These are phyloP conservation scores for Siphlonurus alternatus DNA, from an alignment of 2,888 invertebrate species.

Conservation along the genomic window DNA sequence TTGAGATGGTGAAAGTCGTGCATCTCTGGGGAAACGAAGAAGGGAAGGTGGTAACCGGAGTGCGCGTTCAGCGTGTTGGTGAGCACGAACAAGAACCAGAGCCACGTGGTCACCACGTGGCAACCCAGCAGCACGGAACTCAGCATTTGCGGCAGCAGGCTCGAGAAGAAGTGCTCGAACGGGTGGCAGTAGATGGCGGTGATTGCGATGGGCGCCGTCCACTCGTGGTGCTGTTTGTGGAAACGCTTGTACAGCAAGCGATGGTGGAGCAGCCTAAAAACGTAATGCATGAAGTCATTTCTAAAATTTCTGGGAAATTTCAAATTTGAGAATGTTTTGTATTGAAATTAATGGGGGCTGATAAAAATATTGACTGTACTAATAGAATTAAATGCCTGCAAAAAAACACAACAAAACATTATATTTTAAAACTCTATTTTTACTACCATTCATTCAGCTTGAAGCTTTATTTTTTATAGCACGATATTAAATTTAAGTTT, in stretches of 20 bases:
- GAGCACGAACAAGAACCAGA: slow-evolving; percentile 66
- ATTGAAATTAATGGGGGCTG: too few species aligned
- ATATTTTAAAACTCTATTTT: too few species aligned
- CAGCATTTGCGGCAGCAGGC: slow-evolving; percentile 55
- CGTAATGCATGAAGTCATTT: too few species aligned
- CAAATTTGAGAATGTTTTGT: too few species aligned
- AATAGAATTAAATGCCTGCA: too few species aligned
- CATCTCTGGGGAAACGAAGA: slow-evolving; percentile 69
- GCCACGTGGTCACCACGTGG: slow-evolving; percentile 57
- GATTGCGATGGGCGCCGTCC: slow-evolving; percentile 75
- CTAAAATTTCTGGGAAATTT: too few species aligned
- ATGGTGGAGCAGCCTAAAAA: slow-evolving; percentile 53
- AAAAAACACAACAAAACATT: too few species aligned
- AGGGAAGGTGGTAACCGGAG: slow-evolving; percentile 72
- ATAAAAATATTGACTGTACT: too few species aligned
- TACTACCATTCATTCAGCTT: too few species aligned
- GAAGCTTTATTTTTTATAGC: too few species aligned
- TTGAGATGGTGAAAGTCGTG: slow-evolving; percentile 80
- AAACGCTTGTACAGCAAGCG: slow-evolving; percentile 59
- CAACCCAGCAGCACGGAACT: slow-evolving; percentile 49
- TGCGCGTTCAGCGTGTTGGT: slow-evolving; percentile 64
- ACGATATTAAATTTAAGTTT: too few species aligned
- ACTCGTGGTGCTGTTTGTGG: slow-evolving; percentile 76
- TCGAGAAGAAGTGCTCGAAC: slow-evolving; percentile 53
- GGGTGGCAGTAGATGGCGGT: slow-evolving; percentile 68